Conservation (phyloP, 2,797 vertebrate genomes). For the Malurus splendens region DNA sequence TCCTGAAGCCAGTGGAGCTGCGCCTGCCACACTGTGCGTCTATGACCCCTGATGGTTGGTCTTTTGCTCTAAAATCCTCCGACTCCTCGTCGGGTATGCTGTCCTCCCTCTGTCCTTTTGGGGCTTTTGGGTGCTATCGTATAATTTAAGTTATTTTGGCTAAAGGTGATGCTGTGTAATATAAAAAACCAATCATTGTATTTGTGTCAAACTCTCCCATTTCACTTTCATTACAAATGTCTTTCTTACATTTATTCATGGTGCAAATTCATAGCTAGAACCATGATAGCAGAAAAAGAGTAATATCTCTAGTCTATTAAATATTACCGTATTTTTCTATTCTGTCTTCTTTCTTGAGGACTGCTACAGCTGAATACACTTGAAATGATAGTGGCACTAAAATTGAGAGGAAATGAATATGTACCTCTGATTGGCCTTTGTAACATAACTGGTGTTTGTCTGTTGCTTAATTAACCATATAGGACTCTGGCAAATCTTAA, state of each 20-base stretch:
- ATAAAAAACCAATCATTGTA: slow-evolving; percentile 58
- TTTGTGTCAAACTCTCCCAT: slow-evolving; percentile 58
- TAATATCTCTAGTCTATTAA: slow-evolving; percentile 47
- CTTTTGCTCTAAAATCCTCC: slow-evolving; percentile 99
- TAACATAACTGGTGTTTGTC: slow-evolving; percentile 42
- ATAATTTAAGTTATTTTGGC: slow-evolving; percentile 68
- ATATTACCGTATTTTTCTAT: slow-evolving; percentile 56
- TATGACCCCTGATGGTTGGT: slow-evolving; percentile 99
- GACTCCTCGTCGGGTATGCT: slow-evolving; percentile 99
- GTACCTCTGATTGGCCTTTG: slow-evolving; percentile 61
- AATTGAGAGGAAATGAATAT: slow-evolving; percentile 53
- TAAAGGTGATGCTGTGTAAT: slow-evolving; percentile 49
- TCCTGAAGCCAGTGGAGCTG: slow-evolving; percentile 98
- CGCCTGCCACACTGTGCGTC: slow-evolving; percentile 99
- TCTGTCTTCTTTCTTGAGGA: slow-evolving; percentile 59
- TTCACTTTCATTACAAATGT: slow-evolving; percentile 67
- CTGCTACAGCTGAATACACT: slow-evolving; percentile 63
- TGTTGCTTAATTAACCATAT: slow-evolving; percentile 54
- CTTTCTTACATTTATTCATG: slow-evolving; percentile 43
- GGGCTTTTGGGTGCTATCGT: slow-evolving; percentile 86
- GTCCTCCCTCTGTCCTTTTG: slow-evolving; percentile 93
- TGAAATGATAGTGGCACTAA: slow-evolving; percentile 53
- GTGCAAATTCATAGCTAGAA: slow-evolving; percentile 46
- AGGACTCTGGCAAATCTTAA: slow-evolving; percentile 45
- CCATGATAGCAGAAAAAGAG: slow-evolving; percentile 42